A percentile compares a stretch with the other conserved stretches of the same genome.
phyloP scores from a whole-genome alignment of 2,113 vertebrate genomes.

The Serilophus lunatus region DNA sequence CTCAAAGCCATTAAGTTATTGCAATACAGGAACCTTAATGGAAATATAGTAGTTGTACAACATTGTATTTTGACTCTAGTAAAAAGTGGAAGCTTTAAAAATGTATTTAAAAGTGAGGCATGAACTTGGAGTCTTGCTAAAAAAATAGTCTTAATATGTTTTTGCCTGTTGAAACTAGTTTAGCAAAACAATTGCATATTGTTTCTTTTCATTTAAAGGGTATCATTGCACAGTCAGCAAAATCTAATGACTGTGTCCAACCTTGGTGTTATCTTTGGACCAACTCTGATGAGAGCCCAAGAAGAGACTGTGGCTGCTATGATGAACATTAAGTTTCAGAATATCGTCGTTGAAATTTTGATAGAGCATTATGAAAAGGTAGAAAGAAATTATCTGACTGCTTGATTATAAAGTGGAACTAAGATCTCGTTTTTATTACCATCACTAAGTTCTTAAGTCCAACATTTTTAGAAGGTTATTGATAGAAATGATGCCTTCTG shows the following conservation, averaged over 20 bases:
- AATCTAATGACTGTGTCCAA: constrained; percentile 98
- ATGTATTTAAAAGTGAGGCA: neutral
- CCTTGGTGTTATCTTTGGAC: constrained; percentile 96
- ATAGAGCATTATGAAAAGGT: constrained; percentile 98
- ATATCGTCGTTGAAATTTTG: constrained; percentile 96
- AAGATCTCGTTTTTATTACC: neutral
- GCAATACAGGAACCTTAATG: neutral
- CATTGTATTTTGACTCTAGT: neutral
- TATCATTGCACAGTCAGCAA: constrained; percentile 91
- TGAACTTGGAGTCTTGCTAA: neutral
- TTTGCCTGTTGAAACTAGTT: neutral
- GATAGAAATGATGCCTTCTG: neutral
- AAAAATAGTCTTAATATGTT: neutral
- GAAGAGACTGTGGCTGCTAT: constrained; percentile 98
- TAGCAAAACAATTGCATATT: neutral
- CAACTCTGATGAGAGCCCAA: constrained; percentile 95
- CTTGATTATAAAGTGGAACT: neutral
- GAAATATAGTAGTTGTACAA: neutral
- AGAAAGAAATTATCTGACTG: neutral
- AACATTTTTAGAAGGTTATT: neutral
- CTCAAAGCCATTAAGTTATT: neutral
- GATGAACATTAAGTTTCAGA: constrained; percentile 99
- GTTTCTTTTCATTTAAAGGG: constrained; percentile 74
- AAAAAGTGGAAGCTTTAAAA: neutral
- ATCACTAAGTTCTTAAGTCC: neutral